Base-by-base conservation (phyloP, 2,888 invertebrate genomes). In the Stenchaetothrips biformis region DNA sequence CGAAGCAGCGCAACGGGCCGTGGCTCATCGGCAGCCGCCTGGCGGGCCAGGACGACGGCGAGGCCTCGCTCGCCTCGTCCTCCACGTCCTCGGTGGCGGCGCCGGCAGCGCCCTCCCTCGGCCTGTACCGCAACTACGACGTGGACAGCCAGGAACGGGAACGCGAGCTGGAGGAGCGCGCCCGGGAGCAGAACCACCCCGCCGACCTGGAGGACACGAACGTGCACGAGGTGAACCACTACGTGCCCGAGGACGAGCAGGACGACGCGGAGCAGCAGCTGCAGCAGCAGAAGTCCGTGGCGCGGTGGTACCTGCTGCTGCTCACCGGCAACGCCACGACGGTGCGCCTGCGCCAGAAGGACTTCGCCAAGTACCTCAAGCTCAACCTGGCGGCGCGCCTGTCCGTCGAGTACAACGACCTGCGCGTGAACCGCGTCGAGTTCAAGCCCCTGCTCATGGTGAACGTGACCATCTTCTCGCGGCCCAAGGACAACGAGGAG, bases 381-480 rank as follows among this genome's bases (percentile, higher is more conserved):
- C 82, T 85, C n/a, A 85, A 86, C 81, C 82, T 86, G 78, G 86
- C 86, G 6, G 85, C 85, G 3, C 83, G 86, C 27, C 82, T 86
- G 47, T 85, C 85, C 0, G 82, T 85, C n/a, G 85, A 85, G 80
- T 86, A 85, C 81, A 84, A 85, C 81, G 85, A 85, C 80, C 83
- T 85, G 18, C 83, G 83, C 77, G 84, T 86, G 37, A 85, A 85
- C 80, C 83, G 84, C 78, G 84, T 86, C 18, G 82, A 85, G 8
- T 82, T 85, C 47, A 84, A 85, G n/a, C 85, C 85, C 0, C 85
- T 84, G 77, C 82, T 85, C 27, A 83, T 85, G 82, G 85, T 85
- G 7, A 85, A 85, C 81, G 85, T 86, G 16, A 85, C 85, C 80
- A 84, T 85, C 21, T 83, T 84, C 7, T 84, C 85, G n/a, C 82